Evolutionary conservation across 2,888 invertebrate genomes (phyloP).

Genomic region (Polyommatus iphigenia): DNA sequence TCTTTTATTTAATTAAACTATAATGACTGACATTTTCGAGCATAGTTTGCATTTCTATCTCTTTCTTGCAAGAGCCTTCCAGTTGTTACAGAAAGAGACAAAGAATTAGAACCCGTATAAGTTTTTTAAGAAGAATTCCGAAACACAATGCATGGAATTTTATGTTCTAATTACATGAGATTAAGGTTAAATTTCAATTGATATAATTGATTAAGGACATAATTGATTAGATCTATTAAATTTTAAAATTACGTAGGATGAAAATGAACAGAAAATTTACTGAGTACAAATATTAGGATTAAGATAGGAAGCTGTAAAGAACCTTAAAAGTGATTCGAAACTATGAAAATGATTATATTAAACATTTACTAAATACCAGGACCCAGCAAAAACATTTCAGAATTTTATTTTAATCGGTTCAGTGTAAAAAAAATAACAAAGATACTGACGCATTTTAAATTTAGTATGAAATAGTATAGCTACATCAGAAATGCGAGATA

Average conservation of each 20-base stretch:
- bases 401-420: no score
- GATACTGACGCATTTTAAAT: no score
- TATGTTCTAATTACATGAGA: not conserved
- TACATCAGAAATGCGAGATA: no score
- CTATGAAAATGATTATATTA: no score
- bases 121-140: not conserved
- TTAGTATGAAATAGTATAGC: no score
- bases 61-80: not conserved
- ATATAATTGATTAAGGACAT: constrained; percentile 7
- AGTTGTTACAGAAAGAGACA: not conserved
- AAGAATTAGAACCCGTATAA: not conserved
- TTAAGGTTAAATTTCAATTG: not conserved
- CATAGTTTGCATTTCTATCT: not conserved
- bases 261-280: constrained; percentile 9
- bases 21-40: not conserved
- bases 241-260: constrained; percentile 23
- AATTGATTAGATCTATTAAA: constrained; percentile 11
- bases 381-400: no score
- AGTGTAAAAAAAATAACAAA: no score
- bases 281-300: not conserved
- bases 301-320: no score
- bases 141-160: not conserved
- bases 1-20: constrained; percentile 16
- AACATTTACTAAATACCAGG: no score
- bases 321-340: no score